These are phyloP conservation scores for Dryomyza anilis DNA, from an alignment of 2,888 invertebrate species.

Conservation along the genomic window DNA sequence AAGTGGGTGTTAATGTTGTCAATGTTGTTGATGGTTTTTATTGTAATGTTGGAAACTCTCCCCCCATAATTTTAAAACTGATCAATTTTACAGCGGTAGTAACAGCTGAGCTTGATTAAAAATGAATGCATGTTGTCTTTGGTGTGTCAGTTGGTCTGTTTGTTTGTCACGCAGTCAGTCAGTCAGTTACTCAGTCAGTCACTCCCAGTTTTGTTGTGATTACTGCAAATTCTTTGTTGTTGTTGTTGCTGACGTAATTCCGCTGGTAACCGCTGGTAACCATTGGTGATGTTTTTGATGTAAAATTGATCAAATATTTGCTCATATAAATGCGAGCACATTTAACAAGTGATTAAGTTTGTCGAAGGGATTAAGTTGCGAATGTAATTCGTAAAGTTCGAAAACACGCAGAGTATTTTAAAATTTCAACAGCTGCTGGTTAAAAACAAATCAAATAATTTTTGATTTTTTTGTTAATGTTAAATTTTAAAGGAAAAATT, in stretches of 20 bases:
- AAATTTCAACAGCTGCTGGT: no score
- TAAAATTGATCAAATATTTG: not conserved
- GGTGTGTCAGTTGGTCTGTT: not conserved
- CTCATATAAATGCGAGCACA: not conserved
- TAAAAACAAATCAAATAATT: no score
- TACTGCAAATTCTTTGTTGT: not conserved
- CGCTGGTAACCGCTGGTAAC: not conserved
- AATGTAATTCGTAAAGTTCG: no score
- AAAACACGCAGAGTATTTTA: no score
- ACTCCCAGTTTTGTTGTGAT: not conserved
- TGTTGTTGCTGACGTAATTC: not conserved
- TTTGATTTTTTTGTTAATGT: no score
- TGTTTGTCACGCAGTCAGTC: not conserved
- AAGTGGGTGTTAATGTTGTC: not conserved
- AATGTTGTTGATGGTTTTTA: not conserved
- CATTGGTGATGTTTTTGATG: not conserved
- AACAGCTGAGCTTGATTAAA: constrained; percentile 17
- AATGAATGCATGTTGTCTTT: not conserved
- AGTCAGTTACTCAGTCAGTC: not conserved
- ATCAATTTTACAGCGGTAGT: not conserved
- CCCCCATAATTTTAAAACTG: no score
- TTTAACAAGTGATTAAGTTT: constrained; percentile 10
- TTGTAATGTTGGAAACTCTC: not conserved
- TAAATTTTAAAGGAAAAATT: no score
- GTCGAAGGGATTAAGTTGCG: not conserved